Percentiles rank a stretch among this genome's conserved stretches.
phyloP scores from a whole-genome alignment of 2,113 vertebrate species.

The Oncorhynchus masou region DNA sequence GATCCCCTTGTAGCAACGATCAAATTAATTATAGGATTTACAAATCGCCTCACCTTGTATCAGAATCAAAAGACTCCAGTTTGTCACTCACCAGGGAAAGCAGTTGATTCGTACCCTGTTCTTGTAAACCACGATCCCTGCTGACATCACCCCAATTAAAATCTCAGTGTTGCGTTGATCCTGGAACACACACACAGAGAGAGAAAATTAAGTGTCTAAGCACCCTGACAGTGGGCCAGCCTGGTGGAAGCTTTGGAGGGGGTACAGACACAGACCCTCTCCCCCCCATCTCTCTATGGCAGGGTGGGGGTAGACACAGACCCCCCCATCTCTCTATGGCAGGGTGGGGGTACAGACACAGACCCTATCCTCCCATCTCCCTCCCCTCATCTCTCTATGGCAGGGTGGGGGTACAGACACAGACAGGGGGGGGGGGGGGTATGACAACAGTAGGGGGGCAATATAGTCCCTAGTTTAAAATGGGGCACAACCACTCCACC shows the following conservation, averaged over 20 bases:
- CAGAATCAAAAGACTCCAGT: constrained; percentile 63
- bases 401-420: too few species aligned
- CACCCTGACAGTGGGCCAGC: not conserved
- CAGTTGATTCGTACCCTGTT: constrained; percentile 97
- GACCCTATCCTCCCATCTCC: too few species aligned
- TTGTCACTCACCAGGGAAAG: constrained; percentile 91
- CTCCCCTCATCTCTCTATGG: too few species aligned
- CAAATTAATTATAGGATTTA: not conserved
- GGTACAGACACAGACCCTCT: too few species aligned
- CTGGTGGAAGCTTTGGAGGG: not conserved
- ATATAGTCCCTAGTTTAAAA: not conserved
- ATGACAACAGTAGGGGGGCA: not conserved
- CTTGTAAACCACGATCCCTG: constrained; percentile 93
- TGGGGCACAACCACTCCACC: not conserved
- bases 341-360: too few species aligned
- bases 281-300: too few species aligned
- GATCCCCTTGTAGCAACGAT: constrained; percentile 53
- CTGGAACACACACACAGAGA: constrained; percentile 75
- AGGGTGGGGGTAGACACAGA: too few species aligned
- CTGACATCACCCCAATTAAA: constrained; percentile 93
- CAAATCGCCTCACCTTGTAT: constrained; percentile 55
- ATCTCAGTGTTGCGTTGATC: constrained; percentile 99
- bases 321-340: too few species aligned
- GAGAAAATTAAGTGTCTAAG: not conserved
- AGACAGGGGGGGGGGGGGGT: too few species aligned